Evolutionary conservation across 2,888 invertebrate genomes (phyloP), one percentile per base, ranked within the genome.

Genomic region (Apamea epomidion): DNA sequence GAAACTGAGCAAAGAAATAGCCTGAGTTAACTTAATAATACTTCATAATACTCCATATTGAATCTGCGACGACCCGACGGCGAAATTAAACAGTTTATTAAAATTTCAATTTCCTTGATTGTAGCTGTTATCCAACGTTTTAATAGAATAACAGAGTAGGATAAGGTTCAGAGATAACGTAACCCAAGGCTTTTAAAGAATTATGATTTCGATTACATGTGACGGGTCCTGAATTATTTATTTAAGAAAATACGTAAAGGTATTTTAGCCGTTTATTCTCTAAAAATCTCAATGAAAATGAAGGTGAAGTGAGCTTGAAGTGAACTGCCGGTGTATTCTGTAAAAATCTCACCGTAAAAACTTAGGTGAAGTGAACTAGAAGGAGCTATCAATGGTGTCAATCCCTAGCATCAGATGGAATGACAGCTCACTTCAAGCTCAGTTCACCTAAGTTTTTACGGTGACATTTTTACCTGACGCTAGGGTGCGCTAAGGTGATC

Each of bases 91-190:
- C 87, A 88, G 87, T 90, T 89, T 92, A 92, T 92, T 91, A 92
- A 91, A 91, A 91, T 91, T 91, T 91, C 88, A 91, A 91, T 91
- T 91, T 91, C 90, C 91, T 87, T 90, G 90, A 91, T 90, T 91
- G 89, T 86, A 87, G 85, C 88, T 84, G 82, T 86, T 85, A 86
- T 87, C 85, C 84, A 78, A 68, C 74, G 78, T 87, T 91, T 89
- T 89, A 90, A 90, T 91, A 88, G 87, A 91, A 90, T 90, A 89
- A 90, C 87, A 83, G 78, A 87, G 86, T 74, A 82, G 79, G 86
- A 86, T 90, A 84, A 89, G 84, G 87, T 85, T 72, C 67, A 42
- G 79, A 79, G 89, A 89, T 92, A 89, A 91, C 75, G 75, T 76
- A 82, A 81, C 58, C 69, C 75, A 74, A 81, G 78, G 75, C 82